These are phyloP conservation scores for Hucho hucho DNA, from an alignment of 2,113 vertebrate species.

Conservation along the genomic window DNA sequence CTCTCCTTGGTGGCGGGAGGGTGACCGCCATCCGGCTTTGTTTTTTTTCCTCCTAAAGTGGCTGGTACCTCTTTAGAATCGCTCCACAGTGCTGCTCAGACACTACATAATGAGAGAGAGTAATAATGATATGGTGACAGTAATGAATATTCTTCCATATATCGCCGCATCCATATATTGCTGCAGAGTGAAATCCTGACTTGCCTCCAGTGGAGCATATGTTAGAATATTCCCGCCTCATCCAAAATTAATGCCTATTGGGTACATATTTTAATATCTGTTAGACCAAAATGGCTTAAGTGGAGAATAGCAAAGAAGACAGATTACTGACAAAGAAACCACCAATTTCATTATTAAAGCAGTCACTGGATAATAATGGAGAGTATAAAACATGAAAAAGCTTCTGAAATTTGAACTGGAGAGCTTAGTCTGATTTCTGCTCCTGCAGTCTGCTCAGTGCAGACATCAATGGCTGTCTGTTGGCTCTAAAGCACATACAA, in stretches of 20 bases:
- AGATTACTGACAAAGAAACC: constrained; percentile 66
- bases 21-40: background rate
- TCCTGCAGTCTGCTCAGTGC: constrained; percentile 17
- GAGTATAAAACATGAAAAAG: constrained; percentile 45
- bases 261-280: constrained; percentile 66
- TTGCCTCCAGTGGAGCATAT: constrained; percentile 52
- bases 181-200: constrained; percentile 41
- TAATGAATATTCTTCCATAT: constrained; percentile 70
- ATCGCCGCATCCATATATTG: constrained; percentile 33
- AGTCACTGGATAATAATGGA: constrained; percentile 59
- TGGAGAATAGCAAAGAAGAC: constrained; percentile 65
- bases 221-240: constrained; percentile 71
- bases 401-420: constrained; percentile 58
- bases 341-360: constrained; percentile 64
- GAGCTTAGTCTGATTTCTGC: constrained; percentile 26
- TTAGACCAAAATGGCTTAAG: constrained; percentile 63
- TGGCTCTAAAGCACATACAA: constrained; percentile 36
- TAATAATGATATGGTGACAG: constrained; percentile 55
- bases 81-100: constrained; percentile 24
- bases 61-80: constrained; percentile 43
- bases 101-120: constrained; percentile 56
- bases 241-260: constrained; percentile 74
- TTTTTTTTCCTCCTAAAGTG: constrained; percentile 30
- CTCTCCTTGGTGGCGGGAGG: constrained; percentile 48
- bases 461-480: constrained; percentile 42